Base-by-base conservation (phyloP, 2,888 invertebrate species). In the Conchocele bisecta region DNA sequence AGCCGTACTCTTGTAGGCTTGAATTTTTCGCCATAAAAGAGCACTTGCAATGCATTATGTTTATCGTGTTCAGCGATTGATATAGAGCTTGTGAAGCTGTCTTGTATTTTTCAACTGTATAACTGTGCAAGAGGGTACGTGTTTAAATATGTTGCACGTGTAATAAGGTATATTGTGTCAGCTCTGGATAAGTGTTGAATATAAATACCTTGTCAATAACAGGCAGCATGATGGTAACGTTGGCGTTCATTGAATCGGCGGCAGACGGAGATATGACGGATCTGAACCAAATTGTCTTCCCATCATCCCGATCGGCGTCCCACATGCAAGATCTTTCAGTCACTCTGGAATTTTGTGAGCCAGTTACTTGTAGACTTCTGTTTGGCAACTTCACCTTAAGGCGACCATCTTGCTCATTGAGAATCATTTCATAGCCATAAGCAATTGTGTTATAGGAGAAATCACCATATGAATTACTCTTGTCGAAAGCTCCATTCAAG, bases 231-330 rank as follows among this genome's bases (percentile, higher is more conserved):
- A 85, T 15, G 1, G 79, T 70, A 22, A 84, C 28, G 53, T 83
- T 82, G 17, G 82, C 78, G 44, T 77, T 79, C 33, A 69, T 29
- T 4, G 72, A 72, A 39, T 75, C 69, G n/a, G 44, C 70, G 22
- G 31, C n/a, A 29, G 61, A 44, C 37, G 76, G 80, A 28, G 46
- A 64, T 26, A 82, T 26, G 6, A 53, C 69, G 15, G 76, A 67
- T 48, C 65, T 72, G 39, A 82, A 46, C 13, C 67, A 75, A 31
- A 85, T 39, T 71, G 78, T 82, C 63, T 84, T 85, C 13, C 69
- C 75, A 29, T 72, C 61, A 53, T 86, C 86, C 33, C 75, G 64
- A 33, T 82, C 83, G 48, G 80, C 83, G 68, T 86, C 85, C 85
- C 85, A 86, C 51, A 71, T 69, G 53, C 82, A 68, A n/a, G 69